Percentiles rank a stretch among this genome's conserved stretches.
Evolutionary conservation across 35 echinoderm and acorn worm genomes (phyloP).

Genomic region (Heliocidaris tuberculata): DNA sequence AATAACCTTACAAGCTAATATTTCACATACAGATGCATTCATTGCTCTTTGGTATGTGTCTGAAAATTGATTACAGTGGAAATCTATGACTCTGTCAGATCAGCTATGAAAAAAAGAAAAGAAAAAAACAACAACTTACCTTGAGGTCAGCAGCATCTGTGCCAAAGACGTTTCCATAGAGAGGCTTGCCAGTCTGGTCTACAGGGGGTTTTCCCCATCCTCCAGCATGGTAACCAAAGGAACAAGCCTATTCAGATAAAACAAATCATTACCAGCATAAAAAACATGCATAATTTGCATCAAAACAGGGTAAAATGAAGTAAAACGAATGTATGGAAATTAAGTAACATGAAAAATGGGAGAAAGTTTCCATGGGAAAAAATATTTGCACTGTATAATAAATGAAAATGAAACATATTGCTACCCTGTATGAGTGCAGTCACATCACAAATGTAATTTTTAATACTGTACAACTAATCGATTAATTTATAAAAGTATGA

Average conservation of each 20-base stretch:
- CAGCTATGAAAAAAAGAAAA: too few species aligned
- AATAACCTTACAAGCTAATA: background rate
- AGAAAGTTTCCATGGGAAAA: too few species aligned
- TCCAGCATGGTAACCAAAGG: conserved; percentile 97
- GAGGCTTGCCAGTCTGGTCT: conserved; percentile 87
- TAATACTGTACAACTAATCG: too few species aligned
- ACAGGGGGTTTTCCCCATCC: conserved; percentile 98
- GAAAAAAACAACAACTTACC: conserved; percentile 51
- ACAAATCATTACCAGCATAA: background rate
- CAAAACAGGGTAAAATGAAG: background rate
- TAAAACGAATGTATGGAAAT: background rate
- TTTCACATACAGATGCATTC: background rate
- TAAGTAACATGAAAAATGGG: too few species aligned
- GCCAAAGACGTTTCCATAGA: conserved; percentile 99
- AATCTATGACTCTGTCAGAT: too few species aligned
- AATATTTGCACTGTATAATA: too few species aligned
- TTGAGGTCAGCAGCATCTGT: conserved; percentile 90
- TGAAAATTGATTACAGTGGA: background rate
- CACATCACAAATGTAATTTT: too few species aligned
- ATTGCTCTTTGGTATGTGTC: background rate
- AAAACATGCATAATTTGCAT: background rate
- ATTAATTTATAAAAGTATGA: too few species aligned
- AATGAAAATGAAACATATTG: too few species aligned
- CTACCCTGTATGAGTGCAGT: too few species aligned
- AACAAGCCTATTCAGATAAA: conserved; percentile 65